These are phyloP conservation scores for Cinclus cinclus DNA, from an alignment of 2,113 vertebrate genomes.

Conservation along the genomic window DNA sequence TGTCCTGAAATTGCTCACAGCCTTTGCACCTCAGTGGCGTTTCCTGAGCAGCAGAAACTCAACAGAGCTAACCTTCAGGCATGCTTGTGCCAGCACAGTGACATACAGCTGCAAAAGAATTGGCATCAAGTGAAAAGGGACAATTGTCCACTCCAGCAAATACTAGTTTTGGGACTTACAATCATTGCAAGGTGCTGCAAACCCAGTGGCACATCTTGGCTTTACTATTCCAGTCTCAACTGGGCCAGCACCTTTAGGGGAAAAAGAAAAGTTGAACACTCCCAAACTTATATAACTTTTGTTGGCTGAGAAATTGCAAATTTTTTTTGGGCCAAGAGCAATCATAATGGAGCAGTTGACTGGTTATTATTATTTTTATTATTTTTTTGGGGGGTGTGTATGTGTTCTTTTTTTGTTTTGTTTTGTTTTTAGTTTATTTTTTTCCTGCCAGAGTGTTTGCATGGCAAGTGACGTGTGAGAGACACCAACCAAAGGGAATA, in stretches of 20 bases:
- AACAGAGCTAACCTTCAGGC: background rate
- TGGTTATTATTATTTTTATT: background rate
- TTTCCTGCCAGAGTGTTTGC: background rate
- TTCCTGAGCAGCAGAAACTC: background rate
- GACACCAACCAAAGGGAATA: background rate
- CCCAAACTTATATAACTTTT: background rate
- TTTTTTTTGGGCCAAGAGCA: background rate
- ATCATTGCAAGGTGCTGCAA: background rate
- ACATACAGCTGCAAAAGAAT: background rate
- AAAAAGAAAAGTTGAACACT: rapidly evolving
- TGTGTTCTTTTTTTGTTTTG: no score
- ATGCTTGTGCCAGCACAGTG: rapidly evolving
- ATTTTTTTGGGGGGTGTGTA: no score
- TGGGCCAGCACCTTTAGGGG: background rate
- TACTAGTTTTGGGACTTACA: background rate
- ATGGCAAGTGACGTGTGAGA: background rate
- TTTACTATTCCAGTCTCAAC: background rate
- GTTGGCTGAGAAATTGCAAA: background rate
- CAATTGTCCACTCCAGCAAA: background rate
- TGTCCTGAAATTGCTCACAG: background rate
- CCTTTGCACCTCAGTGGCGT: background rate
- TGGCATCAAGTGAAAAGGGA: background rate
- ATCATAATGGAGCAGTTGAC: background rate
- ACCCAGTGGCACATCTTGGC: background rate
- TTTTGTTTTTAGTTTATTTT: no score